Conservation (phyloP, 2,888 invertebrate genomes). For the Scelioninae gen. 1 region DNA sequence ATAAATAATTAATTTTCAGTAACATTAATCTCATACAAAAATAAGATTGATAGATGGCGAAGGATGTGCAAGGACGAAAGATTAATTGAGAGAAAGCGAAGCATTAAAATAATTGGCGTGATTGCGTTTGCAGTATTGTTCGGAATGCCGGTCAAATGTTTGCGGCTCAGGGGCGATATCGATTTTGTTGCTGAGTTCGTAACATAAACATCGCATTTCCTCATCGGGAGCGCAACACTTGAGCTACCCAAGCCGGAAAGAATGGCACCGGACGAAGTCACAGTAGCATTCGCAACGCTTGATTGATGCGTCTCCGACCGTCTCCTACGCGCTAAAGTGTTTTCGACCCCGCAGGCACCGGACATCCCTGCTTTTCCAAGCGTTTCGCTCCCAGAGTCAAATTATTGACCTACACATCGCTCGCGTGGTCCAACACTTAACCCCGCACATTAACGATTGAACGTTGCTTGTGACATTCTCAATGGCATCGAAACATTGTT, state of each 20-base stretch:
- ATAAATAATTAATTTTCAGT: neutral
- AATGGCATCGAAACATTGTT: neutral
- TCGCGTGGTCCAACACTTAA: constrained; percentile 25
- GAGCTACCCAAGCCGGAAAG: constrained; percentile 69
- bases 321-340: constrained; percentile 75
- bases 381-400: constrained; percentile 37
- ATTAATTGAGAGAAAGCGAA: constrained; percentile 17
- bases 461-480: constrained; percentile 18
- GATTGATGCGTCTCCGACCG: constrained; percentile 79
- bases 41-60: neutral
- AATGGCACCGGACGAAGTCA: constrained; percentile 72
- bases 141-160: constrained; percentile 25
- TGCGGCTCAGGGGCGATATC: constrained; percentile 42
- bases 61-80: neutral
- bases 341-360: constrained; percentile 75
- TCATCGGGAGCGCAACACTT: constrained; percentile 64
- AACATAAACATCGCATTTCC: constrained; percentile 63
- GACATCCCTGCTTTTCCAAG: neutral
- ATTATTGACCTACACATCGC: constrained; percentile 47
- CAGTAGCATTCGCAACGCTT: constrained; percentile 71
- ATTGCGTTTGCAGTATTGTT: constrained; percentile 12
- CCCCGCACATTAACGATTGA: constrained; percentile 36
- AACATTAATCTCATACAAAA: neutral
- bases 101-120: constrained; percentile 42
- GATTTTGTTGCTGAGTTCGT: constrained; percentile 51